Base-by-base conservation (phyloP, 1,140 invertebrate species). In the Hesperophylax magnus region DNA sequence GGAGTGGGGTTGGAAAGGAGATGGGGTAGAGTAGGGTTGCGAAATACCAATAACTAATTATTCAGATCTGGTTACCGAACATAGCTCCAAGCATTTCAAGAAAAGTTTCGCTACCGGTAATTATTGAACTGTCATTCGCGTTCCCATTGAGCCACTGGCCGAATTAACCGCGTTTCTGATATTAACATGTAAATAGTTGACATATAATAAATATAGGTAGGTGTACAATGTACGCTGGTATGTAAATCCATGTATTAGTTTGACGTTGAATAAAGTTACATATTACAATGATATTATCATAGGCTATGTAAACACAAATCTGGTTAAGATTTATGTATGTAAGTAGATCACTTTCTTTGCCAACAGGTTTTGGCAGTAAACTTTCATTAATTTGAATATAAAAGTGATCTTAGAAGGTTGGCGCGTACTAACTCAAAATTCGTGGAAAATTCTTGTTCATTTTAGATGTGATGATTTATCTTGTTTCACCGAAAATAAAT, bases 251-350 rank as follows among this genome's bases (percentile, higher is more conserved):
- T 24, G 78, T 74, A n/a, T 69, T 69, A 17, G 60, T 58, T 52
- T 54, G n/a, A n/a, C n/a, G n/a, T n/a, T n/a, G 3, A 47, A 47
- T 47, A 47, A 47, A 47, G 11, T 47, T 47, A 0, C 3, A 14
- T 14, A 47, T 47, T 14, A 47, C 1, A 11, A 47, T 8, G 39
- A 14, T 47, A 20, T 74, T 47, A 74, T 60, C 24, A 72, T 60
- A 54, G 61, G 56, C 72, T 24, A 22, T 63, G 27, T 27, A 60
- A 31, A 67, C 63, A 34, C 31, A 67, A 67, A 67, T 67, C 63
- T 31, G 54, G 31, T 58, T 71, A 79, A 82, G 11, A 47, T 47
- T 47, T 82, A 82, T 74, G 54, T 82, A 82, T 82, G 81, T 82
- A 79, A 82, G 79, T 76, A 56, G 81, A 58, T 76, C 77, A 69